Conservation (phyloP, 2,797 vertebrate genomes). For the Falco concolor region DNA sequence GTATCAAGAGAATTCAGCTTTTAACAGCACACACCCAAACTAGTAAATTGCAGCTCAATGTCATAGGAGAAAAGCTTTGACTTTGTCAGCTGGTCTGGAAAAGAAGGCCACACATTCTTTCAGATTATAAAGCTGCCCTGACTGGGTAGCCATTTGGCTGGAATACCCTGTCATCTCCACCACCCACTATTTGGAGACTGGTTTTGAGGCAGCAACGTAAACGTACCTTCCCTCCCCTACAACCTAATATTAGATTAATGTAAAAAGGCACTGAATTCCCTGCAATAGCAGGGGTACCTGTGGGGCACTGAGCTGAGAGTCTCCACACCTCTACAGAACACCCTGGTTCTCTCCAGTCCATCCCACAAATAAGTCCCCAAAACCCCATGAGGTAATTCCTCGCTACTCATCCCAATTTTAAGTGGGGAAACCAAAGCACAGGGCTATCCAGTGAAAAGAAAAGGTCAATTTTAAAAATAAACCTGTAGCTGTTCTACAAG, state of each 20-base stretch:
- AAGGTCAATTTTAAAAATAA: conserved; percentile 63
- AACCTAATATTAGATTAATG: conserved; percentile 54
- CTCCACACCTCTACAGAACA: background rate
- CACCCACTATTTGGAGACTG: conserved; percentile 9
- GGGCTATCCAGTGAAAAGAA: conserved; percentile 14
- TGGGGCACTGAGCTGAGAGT: background rate
- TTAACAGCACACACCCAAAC: conserved; percentile 52
- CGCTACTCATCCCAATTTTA: background rate
- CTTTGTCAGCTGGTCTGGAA: background rate
- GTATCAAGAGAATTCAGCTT: conserved; percentile 53
- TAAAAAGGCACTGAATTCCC: background rate
- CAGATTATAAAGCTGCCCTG: conserved; percentile 17
- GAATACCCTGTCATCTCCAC: conserved; percentile 38
- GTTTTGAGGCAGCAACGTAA: conserved; percentile 19
- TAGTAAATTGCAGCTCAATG: conserved; percentile 20
- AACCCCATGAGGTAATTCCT: background rate
- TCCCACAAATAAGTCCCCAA: background rate
- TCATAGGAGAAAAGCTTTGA: conserved; percentile 25
- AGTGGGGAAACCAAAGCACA: background rate
- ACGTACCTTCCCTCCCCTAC: background rate
- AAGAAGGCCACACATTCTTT: background rate
- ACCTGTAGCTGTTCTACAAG: conserved; percentile 5
- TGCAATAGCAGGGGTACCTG: background rate
- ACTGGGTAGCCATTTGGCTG: conserved; percentile 20
- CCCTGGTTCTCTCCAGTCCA: background rate